phyloP scores from a whole-genome alignment of 2,888 invertebrate genomes.

The Smittia sp. region DNA sequence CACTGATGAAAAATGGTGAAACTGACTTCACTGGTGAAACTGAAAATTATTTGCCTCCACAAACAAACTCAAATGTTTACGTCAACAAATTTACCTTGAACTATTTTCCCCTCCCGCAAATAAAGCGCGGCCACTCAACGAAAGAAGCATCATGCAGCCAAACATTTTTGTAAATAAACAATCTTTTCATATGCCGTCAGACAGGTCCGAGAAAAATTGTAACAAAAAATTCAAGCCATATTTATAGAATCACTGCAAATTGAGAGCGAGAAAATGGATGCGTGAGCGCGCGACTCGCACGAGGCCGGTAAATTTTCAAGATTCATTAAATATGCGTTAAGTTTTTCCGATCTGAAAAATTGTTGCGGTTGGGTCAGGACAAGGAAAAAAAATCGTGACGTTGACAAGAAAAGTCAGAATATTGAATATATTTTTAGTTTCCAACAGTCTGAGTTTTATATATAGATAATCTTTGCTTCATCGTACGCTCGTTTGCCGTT shows the following conservation, averaged over 20 bases:
- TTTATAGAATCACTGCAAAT: not conserved
- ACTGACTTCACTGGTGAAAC: not conserved
- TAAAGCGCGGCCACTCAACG: not conserved
- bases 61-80: not conserved
- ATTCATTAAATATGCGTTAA: constrained; percentile 27
- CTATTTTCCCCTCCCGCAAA: constrained; percentile 25
- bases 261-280: not conserved
- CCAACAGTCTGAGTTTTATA: not conserved
- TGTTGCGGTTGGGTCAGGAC: not conserved
- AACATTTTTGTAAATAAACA: not conserved
- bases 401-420: not conserved
- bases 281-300: not conserved
- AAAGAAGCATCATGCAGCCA: constrained; percentile 6
- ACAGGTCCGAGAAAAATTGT: constrained; percentile 2
- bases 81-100: constrained; percentile 36
- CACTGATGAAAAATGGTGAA: constrained; percentile 2
- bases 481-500: not conserved
- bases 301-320: too few relatives aligned
- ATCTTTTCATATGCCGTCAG: not conserved
- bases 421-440: not conserved
- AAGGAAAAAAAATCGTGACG: not conserved
- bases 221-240: constrained; percentile 6
- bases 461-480: not conserved
- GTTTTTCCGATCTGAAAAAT: not conserved
- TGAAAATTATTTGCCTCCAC: not conserved